Evolutionary conservation across 2,797 vertebrate genomes (phyloP).

Genomic region (Hydrocynus forskahlii): DNA sequence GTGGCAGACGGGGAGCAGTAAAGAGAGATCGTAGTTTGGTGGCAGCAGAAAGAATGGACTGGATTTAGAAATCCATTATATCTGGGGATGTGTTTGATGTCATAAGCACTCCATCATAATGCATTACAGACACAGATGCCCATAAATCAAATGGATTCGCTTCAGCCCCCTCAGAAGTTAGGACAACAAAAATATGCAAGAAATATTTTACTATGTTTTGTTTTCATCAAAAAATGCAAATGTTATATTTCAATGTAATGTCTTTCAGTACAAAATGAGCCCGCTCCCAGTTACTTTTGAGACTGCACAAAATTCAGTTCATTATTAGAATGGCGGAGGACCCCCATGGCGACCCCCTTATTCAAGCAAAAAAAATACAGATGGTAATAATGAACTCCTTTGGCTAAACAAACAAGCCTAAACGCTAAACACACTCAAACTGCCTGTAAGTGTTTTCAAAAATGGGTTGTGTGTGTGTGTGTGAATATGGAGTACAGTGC

Average conservation of each 20-base stretch:
- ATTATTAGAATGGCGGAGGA: conserved; percentile 1
- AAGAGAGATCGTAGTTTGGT: conserved; percentile 18
- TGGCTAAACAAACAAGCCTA: conserved; percentile 20
- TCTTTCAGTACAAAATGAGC: background rate
- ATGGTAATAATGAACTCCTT: conserved; percentile 26
- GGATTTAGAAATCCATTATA: conserved; percentile 48
- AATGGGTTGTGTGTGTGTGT: background rate
- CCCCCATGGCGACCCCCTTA: conserved; percentile 7
- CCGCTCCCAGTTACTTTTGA: background rate
- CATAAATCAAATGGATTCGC: conserved; percentile 38
- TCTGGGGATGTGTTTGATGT: conserved; percentile 26
- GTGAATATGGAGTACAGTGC: background rate
- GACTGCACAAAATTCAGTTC: conserved; percentile 8
- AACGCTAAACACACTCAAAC: background rate
- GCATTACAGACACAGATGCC: conserved; percentile 16
- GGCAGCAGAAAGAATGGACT: conserved; percentile 16
- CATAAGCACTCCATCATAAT: conserved; percentile 33
- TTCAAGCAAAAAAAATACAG: background rate
- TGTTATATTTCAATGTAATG: conserved; percentile 23
- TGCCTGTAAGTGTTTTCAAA: background rate
- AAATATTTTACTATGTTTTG: background rate
- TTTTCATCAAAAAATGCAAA: conserved; percentile 20
- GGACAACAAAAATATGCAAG: background rate
- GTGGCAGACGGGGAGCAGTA: conserved; percentile 33
- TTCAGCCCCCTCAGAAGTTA: background rate